These are phyloP conservation scores for Oncorhynchus masou DNA, from an alignment of 2,113 vertebrate genomes.

Conservation along the genomic window DNA sequence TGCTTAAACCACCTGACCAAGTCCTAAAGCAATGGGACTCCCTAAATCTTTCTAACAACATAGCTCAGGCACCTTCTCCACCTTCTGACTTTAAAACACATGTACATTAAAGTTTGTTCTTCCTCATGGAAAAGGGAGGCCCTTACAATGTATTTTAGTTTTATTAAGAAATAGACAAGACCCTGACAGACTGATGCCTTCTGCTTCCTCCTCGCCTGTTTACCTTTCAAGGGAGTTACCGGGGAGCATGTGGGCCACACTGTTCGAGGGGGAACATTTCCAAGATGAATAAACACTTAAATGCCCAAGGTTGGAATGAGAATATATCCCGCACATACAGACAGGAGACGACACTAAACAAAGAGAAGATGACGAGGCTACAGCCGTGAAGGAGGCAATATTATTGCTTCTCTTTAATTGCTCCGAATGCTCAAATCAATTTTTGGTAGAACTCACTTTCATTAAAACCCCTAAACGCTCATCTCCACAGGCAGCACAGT, in stretches of 20 bases:
- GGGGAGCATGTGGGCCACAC: slow-evolving; percentile 10
- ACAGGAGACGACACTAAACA: slow-evolving; percentile 34
- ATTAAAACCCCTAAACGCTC: slow-evolving; percentile 31
- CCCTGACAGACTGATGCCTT: slow-evolving; percentile 6
- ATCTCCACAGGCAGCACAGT: slow-evolving; percentile 22
- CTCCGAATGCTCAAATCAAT: slow-evolving; percentile 37
- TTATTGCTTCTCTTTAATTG: slow-evolving; percentile 30
- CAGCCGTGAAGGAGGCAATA: slow-evolving; percentile 18
- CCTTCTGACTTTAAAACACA: no score
- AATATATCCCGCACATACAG: slow-evolving; percentile 47
- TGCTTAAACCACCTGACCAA: no score
- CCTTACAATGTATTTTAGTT: slow-evolving; percentile 23
- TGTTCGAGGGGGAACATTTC: slow-evolving; percentile 47
- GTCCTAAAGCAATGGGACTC: no score
- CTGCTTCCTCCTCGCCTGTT: slow-evolving; percentile 5
- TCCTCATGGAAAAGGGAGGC: slow-evolving; percentile 9
- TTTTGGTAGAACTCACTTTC: slow-evolving; percentile 46
- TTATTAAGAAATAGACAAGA: slow-evolving; percentile 23
- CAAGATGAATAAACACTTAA: slow-evolving; percentile 57
- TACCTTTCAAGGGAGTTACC: slow-evolving; percentile 56
- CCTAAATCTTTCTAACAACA: no score
- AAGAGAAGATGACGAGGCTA: slow-evolving; percentile 38
- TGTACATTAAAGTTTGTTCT: slow-evolving; percentile 22
- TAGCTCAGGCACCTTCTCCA: no score
- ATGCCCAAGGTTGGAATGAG: slow-evolving; percentile 53